These are phyloP conservation scores for Lasioglossum calceatum DNA, from an alignment of 2,888 invertebrate species.

Conservation along the genomic window DNA sequence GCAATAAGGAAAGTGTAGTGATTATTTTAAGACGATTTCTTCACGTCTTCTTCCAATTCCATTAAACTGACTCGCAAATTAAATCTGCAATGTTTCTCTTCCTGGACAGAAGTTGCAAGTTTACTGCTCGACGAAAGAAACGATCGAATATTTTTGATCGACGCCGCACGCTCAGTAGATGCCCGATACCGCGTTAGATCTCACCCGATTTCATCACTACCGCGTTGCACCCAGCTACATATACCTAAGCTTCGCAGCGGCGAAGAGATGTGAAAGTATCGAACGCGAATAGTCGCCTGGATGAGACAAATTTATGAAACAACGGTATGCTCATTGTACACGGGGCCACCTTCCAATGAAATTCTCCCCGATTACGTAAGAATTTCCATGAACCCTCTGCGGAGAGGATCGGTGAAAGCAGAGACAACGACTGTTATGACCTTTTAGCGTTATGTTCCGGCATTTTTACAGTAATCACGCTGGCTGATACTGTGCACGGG, in stretches of 20 bases:
- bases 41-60: no score
- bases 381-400: constrained; percentile 40
- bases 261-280: constrained; percentile 54
- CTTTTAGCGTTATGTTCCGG: constrained; percentile 49
- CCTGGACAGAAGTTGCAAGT: neutral
- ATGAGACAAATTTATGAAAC: constrained; percentile 63
- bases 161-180: neutral
- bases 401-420: constrained; percentile 54
- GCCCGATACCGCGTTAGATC: neutral
- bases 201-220: constrained; percentile 4
- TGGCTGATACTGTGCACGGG: neutral
- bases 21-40: no score
- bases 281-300: constrained; percentile 28
- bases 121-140: neutral
- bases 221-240: neutral
- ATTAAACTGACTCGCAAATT: no score
- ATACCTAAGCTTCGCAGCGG: neutral
- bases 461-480: constrained; percentile 49
- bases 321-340: constrained; percentile 40
- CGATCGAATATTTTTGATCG: neutral
- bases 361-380: constrained; percentile 58
- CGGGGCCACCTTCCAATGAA: constrained; percentile 42
- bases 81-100: neutral
- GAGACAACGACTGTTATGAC: constrained; percentile 55
- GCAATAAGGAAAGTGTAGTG: no score